These are phyloP conservation scores for Volucella inanis DNA, from an alignment of 2,888 invertebrate species.

Conservation along the genomic window DNA sequence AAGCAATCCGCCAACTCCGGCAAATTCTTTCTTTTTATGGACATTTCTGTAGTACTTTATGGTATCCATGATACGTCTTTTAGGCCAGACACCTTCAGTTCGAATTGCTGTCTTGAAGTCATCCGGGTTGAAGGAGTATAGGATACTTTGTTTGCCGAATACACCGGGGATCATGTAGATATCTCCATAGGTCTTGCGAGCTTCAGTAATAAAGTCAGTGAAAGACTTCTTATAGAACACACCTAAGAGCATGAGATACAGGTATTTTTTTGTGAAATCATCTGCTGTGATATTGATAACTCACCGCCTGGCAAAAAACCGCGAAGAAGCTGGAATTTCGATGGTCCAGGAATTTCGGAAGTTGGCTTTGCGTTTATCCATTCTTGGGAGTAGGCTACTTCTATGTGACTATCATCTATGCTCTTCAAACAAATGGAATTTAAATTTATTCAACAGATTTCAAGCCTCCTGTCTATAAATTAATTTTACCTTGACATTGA, in stretches of 20 bases:
- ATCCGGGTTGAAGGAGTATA: constrained; percentile 84
- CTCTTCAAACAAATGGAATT: neutral
- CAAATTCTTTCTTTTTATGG: constrained; percentile 75
- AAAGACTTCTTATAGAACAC: constrained; percentile 74
- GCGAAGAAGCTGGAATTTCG: constrained; percentile 76
- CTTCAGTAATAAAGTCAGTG: constrained; percentile 62
- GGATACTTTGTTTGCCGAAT: constrained; percentile 79
- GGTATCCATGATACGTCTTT: constrained; percentile 81
- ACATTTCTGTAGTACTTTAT: constrained; percentile 81
- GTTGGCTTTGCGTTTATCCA: constrained; percentile 77
- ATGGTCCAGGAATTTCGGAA: constrained; percentile 78
- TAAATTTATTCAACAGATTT: too few species aligned
- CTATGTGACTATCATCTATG: neutral
- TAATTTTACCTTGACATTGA: neutral
- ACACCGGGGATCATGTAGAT: constrained; percentile 82
- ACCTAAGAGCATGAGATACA: constrained; percentile 48
- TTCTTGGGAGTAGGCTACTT: constrained; percentile 50
- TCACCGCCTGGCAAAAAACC: constrained; percentile 79
- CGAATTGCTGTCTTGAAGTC: constrained; percentile 83
- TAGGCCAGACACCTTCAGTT: constrained; percentile 84
- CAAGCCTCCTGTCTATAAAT: too few species aligned
- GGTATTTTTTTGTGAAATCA: neutral
- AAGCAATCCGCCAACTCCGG: constrained; percentile 75
- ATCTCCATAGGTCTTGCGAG: constrained; percentile 80
- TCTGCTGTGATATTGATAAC: constrained; percentile 6